Conservation (phyloP, 2,113 vertebrate genomes). For the Hippopotamus amphibius region DNA sequence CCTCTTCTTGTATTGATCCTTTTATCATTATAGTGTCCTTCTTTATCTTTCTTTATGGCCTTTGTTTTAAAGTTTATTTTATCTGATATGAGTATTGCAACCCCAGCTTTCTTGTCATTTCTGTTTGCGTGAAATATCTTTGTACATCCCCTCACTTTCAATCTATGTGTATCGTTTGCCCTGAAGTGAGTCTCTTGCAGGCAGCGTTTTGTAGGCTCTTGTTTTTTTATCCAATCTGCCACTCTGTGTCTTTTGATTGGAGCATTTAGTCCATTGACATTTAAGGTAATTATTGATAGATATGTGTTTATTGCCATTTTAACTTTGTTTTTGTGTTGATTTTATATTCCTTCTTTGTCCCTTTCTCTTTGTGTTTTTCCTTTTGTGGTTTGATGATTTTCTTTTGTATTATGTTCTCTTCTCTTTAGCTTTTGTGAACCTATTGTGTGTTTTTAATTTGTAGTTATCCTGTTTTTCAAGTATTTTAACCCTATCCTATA, state of each 20-base stretch:
- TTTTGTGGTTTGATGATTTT: not conserved
- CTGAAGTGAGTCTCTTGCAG: not conserved
- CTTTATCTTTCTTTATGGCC: not conserved
- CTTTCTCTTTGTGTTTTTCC: not conserved
- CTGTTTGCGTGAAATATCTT: not conserved
- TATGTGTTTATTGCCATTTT: not conserved
- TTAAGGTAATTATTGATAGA: not conserved
- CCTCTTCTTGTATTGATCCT: not conserved
- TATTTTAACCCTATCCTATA: not conserved
- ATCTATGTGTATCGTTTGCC: not conserved
- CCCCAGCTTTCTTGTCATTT: not conserved
- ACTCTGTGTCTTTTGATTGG: not conserved
- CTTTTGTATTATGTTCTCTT: not conserved
- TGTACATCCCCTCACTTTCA: not conserved
- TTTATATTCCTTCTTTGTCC: not conserved
- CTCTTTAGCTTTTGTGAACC: not conserved
- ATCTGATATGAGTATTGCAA: not conserved
- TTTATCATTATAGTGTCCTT: not conserved
- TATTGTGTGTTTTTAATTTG: not conserved
- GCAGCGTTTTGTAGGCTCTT: not conserved
- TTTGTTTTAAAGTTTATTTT: not conserved
- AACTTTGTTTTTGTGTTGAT: not conserved
- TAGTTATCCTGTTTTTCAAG: not conserved
- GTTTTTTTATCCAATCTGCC: not conserved
- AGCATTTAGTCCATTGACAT: not conserved